These are phyloP conservation scores for Oryzias dopingdopingensis DNA, from an alignment of 2,797 vertebrate species.

Conservation along the genomic window DNA sequence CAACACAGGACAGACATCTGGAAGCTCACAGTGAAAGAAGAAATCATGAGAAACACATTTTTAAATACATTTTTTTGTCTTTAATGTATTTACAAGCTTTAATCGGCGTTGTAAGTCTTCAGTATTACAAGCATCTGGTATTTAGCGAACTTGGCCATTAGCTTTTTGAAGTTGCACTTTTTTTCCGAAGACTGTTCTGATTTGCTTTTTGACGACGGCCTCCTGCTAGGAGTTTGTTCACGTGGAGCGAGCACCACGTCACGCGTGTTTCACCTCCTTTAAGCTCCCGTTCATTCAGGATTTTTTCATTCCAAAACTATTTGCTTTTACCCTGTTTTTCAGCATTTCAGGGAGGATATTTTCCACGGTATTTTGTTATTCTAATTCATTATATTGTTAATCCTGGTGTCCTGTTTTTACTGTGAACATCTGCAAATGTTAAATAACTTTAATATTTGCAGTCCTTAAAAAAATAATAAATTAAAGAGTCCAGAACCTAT, in stretches of 20 bases:
- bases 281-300: slow-evolving; percentile 48
- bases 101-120: slow-evolving; percentile 89
- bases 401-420: slow-evolving; percentile 83
- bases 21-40: slow-evolving; percentile 22
- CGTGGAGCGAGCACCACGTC: slow-evolving; percentile 52
- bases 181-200: slow-evolving; percentile 61
- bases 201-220: slow-evolving; percentile 54
- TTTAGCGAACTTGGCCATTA: slow-evolving; percentile 74
- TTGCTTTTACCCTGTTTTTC: slow-evolving; percentile 77
- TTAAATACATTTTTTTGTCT: slow-evolving; percentile 78
- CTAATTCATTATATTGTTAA: slow-evolving; percentile 87
- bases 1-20: neutral
- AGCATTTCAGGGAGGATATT: slow-evolving; percentile 82
- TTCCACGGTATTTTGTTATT: slow-evolving; percentile 83
- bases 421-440: slow-evolving; percentile 96
- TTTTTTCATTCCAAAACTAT: slow-evolving; percentile 64
- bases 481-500: slow-evolving; percentile 92
- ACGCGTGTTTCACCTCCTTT: too few species aligned
- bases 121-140: slow-evolving; percentile 86
- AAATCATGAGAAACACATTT: slow-evolving; percentile 57
- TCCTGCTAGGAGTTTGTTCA: slow-evolving; percentile 65
- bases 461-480: slow-evolving; percentile 99
- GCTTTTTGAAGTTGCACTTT: slow-evolving; percentile 72
- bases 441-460: slow-evolving; percentile 96
- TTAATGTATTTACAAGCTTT: slow-evolving; percentile 98